Base-by-base conservation (phyloP, 2,888 invertebrate genomes). In the Labia minor region DNA sequence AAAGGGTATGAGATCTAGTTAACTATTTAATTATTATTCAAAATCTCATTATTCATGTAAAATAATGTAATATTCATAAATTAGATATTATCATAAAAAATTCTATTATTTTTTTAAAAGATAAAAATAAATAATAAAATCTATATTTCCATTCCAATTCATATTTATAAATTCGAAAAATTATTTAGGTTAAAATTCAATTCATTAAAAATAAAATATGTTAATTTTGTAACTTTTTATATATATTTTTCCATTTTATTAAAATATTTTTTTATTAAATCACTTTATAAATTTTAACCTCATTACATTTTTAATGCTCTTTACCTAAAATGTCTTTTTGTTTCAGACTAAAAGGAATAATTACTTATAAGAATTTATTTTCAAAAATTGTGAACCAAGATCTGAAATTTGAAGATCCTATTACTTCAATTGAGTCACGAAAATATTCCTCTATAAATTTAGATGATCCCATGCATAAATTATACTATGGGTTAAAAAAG, bases 401-500 rank as follows among this genome's bases (percentile, higher is more conserved):
- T 70, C 82, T 86, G 1, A 81, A 83, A 65, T 75, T 80, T 0
- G 77, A 79, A 0, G 88, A 89, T 71, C 77, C 81, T 0, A 85
- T 90, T 1, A 81, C 83, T 21, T 86, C 85, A 73, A 85, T 85
- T 21, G 77, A 86, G 8, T 83, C 86, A 71, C 87, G 87, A 73
- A 87, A 90, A 73, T 90, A 86, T 75, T 85, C 87, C 69, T 88
- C 87, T 78, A 81, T 92, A 19, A 80, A 84, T 63, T 79, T 84
- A 65, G 77, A 83, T 68, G 85, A 87, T 2, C 83, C 83, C 8
- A 78, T 95, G 14, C 91, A 92, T 2, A 81, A 83, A 71, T 79
- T 93, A 62, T 90, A 92, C 0, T 81, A 89, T 66, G 83, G 93
- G 73, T 80, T 95, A 65, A 92, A 95, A 75, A 85, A 86, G 65